phyloP scores from a whole-genome alignment of 2,888 invertebrate species.

The Pristionchus arcanus region DNA sequence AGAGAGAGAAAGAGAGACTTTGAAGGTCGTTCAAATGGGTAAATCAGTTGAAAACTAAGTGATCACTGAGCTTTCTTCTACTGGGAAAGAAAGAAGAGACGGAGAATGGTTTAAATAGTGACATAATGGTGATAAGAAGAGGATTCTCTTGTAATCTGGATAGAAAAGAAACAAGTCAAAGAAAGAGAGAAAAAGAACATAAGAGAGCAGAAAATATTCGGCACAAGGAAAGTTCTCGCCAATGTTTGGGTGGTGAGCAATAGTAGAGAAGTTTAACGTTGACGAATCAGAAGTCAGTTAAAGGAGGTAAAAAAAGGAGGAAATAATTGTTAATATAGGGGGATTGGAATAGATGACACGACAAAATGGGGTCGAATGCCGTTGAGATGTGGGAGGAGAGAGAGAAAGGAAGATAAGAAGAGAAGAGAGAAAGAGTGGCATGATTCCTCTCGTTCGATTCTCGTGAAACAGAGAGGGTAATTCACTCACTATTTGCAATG shows the following conservation, averaged over 20 bases:
- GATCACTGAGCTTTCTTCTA: not conserved
- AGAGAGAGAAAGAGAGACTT: not conserved
- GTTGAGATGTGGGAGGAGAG: not conserved
- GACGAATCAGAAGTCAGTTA: not conserved
- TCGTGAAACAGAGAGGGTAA: conserved; percentile 38
- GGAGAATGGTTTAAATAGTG: not conserved
- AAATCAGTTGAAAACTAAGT: conserved; percentile 8
- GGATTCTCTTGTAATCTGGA: not conserved
- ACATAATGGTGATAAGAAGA: not conserved
- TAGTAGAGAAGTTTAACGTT: not conserved
- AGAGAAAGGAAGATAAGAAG: not conserved
- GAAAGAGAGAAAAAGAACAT: not conserved
- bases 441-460: conserved; percentile 44
- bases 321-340: not conserved
- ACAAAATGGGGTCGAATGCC: not conserved
- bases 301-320: not conserved
- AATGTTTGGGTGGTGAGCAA: conserved; percentile 26
- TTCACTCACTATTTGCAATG: not conserved
- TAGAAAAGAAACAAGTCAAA: not conserved
- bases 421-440: conserved; percentile 4
- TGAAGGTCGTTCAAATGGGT: not conserved
- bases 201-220: not conserved
- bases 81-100: not conserved
- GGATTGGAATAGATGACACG: not conserved
- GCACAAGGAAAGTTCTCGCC: not conserved